Base-by-base conservation (phyloP, 1,140 invertebrate genomes). In the Drosophila mauritiana region DNA sequence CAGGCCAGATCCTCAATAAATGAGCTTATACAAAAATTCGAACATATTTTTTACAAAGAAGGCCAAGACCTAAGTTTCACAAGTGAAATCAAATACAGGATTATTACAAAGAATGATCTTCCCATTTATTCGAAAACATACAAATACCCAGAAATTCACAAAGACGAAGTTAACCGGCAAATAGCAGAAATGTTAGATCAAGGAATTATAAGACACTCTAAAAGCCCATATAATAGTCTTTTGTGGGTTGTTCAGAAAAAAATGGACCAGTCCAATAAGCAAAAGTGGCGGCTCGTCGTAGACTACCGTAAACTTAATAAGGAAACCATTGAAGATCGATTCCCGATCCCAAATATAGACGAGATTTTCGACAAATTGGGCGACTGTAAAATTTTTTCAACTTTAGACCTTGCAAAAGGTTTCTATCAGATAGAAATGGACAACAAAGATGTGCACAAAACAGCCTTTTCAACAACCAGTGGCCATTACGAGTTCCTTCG, bases 131-230 rank as follows among this genome's bases (percentile, higher is more conserved):
- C 74, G 10, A 90, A 85, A 78, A 48, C 52, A 22, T 85, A 88
- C 61, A 52, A 77, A 55, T 88, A 88, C 61, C 78, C 82, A 0
- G 73, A 90, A 75, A 65, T 80, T 7, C 78, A 81, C 36, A 78
- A 72, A 63, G 34, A 72, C 1, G 69, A 1, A 27, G 5, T 1
- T 27, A 27, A 27, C 27, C 6, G 27, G 27, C 27, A 25, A 25
- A 25, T 25, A 25, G 25, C 25, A 25, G 25, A 25, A 4, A 25
- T 25, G 25, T 25, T 25, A 25, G 3, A 25, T 17, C 25, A 27
- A 27, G 25, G 25, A 5, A 27, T 27, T 27, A 27, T 27, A 27
- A 27, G 25, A 27, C 25, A 27, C 5, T 27, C 5, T 4, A 5
- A 27, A 27, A 27, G 25, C 25, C 25, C 25, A 27, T 27, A 5